A percentile compares a stretch with the other conserved stretches of the same genome.
These are phyloP conservation scores for Gorsachius magnificus DNA, from an alignment of 2,797 vertebrate species.

Conservation along the genomic window DNA sequence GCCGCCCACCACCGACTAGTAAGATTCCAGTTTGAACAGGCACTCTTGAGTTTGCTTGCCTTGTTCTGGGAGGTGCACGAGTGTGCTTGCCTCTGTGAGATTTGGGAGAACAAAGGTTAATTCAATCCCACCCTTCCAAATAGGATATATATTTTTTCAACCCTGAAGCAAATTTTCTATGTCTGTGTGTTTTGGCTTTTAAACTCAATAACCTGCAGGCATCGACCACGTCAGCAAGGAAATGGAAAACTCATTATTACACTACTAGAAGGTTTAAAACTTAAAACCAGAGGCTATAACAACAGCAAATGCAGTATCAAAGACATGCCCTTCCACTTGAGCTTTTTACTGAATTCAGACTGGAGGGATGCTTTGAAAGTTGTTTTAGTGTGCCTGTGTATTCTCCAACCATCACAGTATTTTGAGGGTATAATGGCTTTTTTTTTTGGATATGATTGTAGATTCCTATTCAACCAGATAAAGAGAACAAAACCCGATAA, in stretches of 20 bases:
- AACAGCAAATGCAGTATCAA: conserved; percentile 33
- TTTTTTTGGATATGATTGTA: not conserved
- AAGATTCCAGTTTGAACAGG: conserved; percentile 6
- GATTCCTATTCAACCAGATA: not conserved
- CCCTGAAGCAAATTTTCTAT: conserved; percentile 18
- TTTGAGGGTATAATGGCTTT: not conserved
- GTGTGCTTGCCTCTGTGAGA: conserved; percentile 14
- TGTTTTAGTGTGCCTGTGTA: conserved; percentile 11
- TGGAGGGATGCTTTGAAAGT: conserved; percentile 2
- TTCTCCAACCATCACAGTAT: not conserved
- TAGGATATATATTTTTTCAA: conserved; percentile 45
- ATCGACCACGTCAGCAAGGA: not conserved
- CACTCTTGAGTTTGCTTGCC: conserved; percentile 5
- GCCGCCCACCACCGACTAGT: not conserved
- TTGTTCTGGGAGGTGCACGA: not conserved
- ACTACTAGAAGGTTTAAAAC: conserved; percentile 34
- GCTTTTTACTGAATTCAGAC: not conserved
- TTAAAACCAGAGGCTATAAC: conserved; percentile 38
- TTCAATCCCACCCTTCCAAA: conserved; percentile 52
- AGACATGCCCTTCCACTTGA: conserved; percentile 7
- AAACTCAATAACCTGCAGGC: conserved; percentile 36
- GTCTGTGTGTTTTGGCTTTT: conserved; percentile 58
- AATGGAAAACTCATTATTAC: conserved; percentile 51
- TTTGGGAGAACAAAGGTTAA: conserved; percentile 41
- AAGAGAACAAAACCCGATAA: not conserved